Conservation (phyloP, 2,888 invertebrate genomes). For the Oasisia sp. region DNA sequence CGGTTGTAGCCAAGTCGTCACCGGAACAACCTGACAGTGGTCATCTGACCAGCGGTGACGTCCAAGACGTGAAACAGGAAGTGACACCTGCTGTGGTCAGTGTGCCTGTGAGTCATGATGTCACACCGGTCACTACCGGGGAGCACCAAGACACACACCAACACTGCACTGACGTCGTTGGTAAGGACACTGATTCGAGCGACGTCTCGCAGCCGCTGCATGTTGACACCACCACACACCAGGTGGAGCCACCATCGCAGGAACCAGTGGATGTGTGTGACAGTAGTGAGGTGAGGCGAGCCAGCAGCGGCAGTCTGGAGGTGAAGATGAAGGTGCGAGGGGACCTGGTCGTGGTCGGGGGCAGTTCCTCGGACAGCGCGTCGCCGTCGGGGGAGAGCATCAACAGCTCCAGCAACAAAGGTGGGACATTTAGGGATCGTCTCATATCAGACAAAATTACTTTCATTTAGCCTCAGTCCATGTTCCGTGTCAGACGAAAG, state of each 20-base stretch:
- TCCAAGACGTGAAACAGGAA: slow-evolving; percentile 66
- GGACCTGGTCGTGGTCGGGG: slow-evolving; percentile 58
- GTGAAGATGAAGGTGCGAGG: slow-evolving; percentile 54
- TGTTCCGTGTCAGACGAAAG: too few species aligned
- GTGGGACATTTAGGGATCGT: neutral
- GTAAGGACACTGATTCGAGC: slow-evolving; percentile 14
- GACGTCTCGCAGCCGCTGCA: neutral
- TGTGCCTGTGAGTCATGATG: neutral
- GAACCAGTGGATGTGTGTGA: neutral
- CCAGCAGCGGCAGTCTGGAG: slow-evolving; percentile 31
- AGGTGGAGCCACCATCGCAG: neutral
- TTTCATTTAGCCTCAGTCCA: too few species aligned
- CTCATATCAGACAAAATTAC: neutral
- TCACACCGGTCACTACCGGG: neutral
- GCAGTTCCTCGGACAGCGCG: slow-evolving; percentile 43
- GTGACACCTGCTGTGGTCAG: slow-evolving; percentile 67
- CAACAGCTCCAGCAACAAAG: slow-evolving; percentile 25
- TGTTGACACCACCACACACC: neutral
- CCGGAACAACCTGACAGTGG: neutral
- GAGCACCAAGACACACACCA: neutral
- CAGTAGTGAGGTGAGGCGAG: neutral
- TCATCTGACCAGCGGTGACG: neutral
- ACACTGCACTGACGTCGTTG: slow-evolving; percentile 1
- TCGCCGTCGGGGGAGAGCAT: slow-evolving; percentile 36
- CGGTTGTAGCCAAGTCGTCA: slow-evolving; percentile 64